Evolutionary conservation across 2,113 vertebrate genomes (phyloP).

Genomic region (Mirza zaza): DNA sequence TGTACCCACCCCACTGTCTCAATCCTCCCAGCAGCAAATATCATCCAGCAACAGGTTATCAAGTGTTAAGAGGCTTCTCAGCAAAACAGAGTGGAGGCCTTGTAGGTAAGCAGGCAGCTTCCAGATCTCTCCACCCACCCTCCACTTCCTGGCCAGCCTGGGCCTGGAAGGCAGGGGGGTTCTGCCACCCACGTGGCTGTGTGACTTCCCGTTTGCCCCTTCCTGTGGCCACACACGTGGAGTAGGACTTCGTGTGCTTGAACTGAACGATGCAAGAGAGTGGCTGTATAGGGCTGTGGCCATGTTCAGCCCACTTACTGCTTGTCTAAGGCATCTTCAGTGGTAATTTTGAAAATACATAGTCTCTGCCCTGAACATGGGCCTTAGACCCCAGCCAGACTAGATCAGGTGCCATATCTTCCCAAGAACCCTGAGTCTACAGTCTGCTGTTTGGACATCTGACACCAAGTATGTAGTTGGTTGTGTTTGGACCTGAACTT

Average conservation of each 20-base stretch:
- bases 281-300: accelerated
- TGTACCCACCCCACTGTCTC: background rate
- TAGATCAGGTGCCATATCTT: background rate
- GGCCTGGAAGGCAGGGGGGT: background rate
- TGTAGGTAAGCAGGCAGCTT: background rate
- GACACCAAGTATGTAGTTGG: background rate
- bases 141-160: background rate
- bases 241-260: background rate
- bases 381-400: background rate
- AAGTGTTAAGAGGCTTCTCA: background rate
- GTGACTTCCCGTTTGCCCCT: background rate
- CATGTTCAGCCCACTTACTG: accelerated
- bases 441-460: background rate
- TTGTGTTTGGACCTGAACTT: background rate
- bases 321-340: background rate
- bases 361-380: background rate
- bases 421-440: background rate
- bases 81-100: background rate
- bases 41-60: background rate
- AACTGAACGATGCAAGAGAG: background rate
- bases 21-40: background rate
- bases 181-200: background rate
- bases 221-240: background rate
- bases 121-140: background rate
- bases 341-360: background rate